These are phyloP conservation scores for Trissolcus japonicus DNA, from an alignment of 2,888 invertebrate genomes.

Conservation along the genomic window DNA sequence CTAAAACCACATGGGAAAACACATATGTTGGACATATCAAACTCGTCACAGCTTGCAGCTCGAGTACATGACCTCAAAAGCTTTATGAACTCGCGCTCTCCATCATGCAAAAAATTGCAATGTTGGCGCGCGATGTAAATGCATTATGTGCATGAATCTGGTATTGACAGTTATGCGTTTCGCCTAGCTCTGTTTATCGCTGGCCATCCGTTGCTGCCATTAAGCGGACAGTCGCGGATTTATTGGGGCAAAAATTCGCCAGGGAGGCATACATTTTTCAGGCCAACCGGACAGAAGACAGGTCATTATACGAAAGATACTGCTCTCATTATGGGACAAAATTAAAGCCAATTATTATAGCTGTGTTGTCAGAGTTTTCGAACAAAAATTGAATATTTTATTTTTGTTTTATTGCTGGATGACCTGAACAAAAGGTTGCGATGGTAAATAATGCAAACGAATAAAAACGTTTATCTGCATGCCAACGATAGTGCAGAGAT, in stretches of 20 bases:
- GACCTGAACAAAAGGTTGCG: too few species aligned
- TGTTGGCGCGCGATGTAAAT: slow-evolving; percentile 41
- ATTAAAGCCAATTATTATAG: too few species aligned
- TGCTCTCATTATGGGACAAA: background rate
- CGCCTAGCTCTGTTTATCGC: slow-evolving; percentile 39
- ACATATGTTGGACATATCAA: background rate
- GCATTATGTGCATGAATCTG: slow-evolving; percentile 56
- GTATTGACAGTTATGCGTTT: slow-evolving; percentile 58
- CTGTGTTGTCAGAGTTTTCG: too few species aligned
- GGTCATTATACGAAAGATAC: slow-evolving; percentile 47
- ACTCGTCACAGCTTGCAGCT: slow-evolving; percentile 2
- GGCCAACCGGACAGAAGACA: slow-evolving; percentile 7
- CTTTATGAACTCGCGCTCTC: slow-evolving; percentile 36
- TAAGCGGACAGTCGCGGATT: slow-evolving; percentile 54
- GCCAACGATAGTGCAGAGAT: too few species aligned
- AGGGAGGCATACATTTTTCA: slow-evolving; percentile 51
- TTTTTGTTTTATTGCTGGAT: too few species aligned
- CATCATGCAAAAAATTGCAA: slow-evolving; percentile 50
- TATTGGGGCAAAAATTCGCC: slow-evolving; percentile 51
- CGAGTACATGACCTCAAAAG: slow-evolving; percentile 27
- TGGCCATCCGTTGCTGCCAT: slow-evolving; percentile 45
- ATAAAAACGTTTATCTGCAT: too few species aligned
- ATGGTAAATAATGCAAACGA: too few species aligned
- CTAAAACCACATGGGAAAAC: background rate
- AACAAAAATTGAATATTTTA: too few species aligned